Evolutionary conservation across 1,140 invertebrate genomes (phyloP).

Genomic region (Neodiprion lecontei): DNA sequence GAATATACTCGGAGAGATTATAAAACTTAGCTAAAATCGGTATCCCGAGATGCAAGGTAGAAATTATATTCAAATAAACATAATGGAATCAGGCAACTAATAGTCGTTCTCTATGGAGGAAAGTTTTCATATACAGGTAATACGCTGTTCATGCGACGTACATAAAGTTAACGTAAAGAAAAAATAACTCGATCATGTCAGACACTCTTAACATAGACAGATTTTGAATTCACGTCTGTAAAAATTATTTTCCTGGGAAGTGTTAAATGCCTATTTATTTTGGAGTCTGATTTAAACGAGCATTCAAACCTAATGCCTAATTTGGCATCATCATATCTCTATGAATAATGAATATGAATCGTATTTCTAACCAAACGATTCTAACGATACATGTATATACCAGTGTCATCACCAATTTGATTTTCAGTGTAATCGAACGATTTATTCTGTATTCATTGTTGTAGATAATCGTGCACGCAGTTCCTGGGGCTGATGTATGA

Average conservation of each 20-base stretch:
- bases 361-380: neutral
- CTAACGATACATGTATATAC: no score
- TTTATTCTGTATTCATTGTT: no score
- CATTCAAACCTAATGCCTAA: neutral
- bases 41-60: no score
- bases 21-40: no score
- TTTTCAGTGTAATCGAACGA: no score
- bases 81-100: no score
- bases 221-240: neutral
- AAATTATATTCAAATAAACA: no score
- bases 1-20: no score
- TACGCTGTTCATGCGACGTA: neutral
- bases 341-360: neutral
- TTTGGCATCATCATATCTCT: neutral
- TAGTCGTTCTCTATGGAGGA: neutral
- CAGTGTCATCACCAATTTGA: no score
- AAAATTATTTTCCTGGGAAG: neutral
- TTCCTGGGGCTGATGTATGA: no score
- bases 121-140: neutral
- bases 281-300: neutral
- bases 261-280: neutral
- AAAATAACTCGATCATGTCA: neutral
- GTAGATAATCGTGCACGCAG: no score
- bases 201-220: neutral
- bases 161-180: neutral